Base-by-base conservation (phyloP, 2,113 vertebrate genomes). In the Cinclus mexicanus region DNA sequence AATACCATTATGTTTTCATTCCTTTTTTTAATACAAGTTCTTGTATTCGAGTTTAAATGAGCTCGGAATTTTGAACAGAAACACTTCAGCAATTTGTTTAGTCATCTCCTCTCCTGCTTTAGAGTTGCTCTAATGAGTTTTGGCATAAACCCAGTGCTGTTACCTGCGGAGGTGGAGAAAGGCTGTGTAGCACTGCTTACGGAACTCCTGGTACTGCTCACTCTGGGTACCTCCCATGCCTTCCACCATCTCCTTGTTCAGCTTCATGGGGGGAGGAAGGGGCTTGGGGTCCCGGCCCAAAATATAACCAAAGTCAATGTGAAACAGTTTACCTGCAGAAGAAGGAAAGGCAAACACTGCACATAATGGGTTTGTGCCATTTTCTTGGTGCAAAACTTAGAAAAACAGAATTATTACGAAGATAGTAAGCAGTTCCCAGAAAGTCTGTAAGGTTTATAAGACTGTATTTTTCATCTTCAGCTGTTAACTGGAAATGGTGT, bases 161-260 rank as follows among this genome's bases (percentile, higher is more conserved):
- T 95, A 99, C 99, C 99, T 99, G 94, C 99, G 98, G 14, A 99
- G 98, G 94, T 99, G 99, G 23, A 99, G 98, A 93, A 99, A 99
- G 63, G 99, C 99, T 0, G 99, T 99, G 96, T 99, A 99, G 93
- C 99, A 99, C 96, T 99, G 99, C 87, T 99, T 99, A 25, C 99
- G 99, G 95, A 99, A 99, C 95, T 99, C 99, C 86, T 99, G 99
- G 98, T 99, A 99, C 96, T 99, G 99, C 82, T 99, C 99, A 4
- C 99, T 99, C 97, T 99, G 99, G 3, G 98, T 99, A 81, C 99
- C 99, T 4, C 99, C 99, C 99, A 99, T 99, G 24, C 99, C 99
- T 98, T 99, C 99, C 74, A 99, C 99, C 99, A 99, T 99, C 96
- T 99, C 99, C 83, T 99, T 99, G 93, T 99, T 99, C 97, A 99